These are phyloP conservation scores for Myotis yumanensis DNA, from an alignment of 2,113 vertebrate genomes.

Conservation along the genomic window DNA sequence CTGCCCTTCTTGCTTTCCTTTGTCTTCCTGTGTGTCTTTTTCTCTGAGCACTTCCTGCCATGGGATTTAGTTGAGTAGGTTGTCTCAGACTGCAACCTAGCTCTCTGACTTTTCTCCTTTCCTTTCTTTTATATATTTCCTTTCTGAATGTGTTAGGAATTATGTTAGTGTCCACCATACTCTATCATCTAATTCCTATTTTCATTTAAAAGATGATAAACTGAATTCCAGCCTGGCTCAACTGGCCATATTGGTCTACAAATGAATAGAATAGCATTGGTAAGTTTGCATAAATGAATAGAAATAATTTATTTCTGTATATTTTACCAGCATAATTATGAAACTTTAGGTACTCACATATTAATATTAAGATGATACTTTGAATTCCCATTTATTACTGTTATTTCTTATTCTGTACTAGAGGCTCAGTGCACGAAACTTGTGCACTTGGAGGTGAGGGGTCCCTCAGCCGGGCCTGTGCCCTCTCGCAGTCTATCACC, in stretches of 20 bases:
- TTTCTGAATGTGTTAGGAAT: background rate
- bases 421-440: too few species aligned
- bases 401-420: background rate
- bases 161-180: background rate
- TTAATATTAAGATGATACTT: constrained; percentile 21
- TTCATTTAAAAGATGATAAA: background rate
- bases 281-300: background rate
- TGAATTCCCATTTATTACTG: background rate
- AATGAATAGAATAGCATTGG: background rate
- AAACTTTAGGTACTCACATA: background rate
- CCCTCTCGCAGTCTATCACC: too few species aligned
- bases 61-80: background rate
- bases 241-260: background rate
- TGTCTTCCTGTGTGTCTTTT: background rate
- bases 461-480: too few species aligned
- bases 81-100: background rate
- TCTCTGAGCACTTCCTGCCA: background rate
- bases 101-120: background rate
- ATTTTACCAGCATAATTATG: background rate
- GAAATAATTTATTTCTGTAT: background rate
- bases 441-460: too few species aligned
- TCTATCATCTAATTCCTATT: background rate
- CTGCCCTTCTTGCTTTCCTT: background rate
- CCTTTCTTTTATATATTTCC: background rate
- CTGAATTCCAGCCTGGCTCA: background rate